Base-by-base conservation (phyloP, 2,888 invertebrate genomes). In the Panopea generosa region DNA sequence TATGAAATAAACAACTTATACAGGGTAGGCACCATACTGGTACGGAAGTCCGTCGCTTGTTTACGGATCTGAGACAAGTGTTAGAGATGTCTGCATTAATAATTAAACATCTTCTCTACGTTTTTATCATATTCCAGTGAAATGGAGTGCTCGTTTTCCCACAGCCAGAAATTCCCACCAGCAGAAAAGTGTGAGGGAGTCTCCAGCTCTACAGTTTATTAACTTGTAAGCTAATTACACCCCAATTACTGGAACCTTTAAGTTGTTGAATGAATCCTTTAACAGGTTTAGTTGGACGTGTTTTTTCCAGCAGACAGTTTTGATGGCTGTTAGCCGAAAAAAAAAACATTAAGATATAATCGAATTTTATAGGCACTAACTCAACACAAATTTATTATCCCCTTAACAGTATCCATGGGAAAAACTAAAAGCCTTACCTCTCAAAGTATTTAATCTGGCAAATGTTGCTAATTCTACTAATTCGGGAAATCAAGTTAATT, bases 141-240 rank as follows among this genome's bases (percentile, higher is more conserved):
- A 33, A 11, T 33, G 6, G 11, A 33, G 33, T 11, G 11, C 33
- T 33, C 2, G 33, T 56, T 29, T 56, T 56, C 56, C 56, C 56
- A 56, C 56, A 56, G 56, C 56, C 7, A 40, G n/a, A 56, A 62
- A 55, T 75, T 75, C 74, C 74, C 74, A 75, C 65, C 65, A 33
- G 24, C 29, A 22, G 20, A 52, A n/a, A 60, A 55, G 65, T 75
- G 63, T 59, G 45, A 65, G 33, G 49, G 38, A 61, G n/a, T 45
- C 56, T 40, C 38, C 57, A 52, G 33, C 53, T 47, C 63, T 29
- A 53, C 62, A 53, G 63, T 33, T 65, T 75, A 75, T 75, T 68
- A 75, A 65, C 53, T 75, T 59, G 69, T 52, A 47, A 55, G 60
- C 27, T 53, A 68, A 74, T 74, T 74, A 69, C 49, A 16, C 49